Evolutionary conservation across 2,888 invertebrate species (phyloP).

Genomic region (Brenthis daphne): DNA sequence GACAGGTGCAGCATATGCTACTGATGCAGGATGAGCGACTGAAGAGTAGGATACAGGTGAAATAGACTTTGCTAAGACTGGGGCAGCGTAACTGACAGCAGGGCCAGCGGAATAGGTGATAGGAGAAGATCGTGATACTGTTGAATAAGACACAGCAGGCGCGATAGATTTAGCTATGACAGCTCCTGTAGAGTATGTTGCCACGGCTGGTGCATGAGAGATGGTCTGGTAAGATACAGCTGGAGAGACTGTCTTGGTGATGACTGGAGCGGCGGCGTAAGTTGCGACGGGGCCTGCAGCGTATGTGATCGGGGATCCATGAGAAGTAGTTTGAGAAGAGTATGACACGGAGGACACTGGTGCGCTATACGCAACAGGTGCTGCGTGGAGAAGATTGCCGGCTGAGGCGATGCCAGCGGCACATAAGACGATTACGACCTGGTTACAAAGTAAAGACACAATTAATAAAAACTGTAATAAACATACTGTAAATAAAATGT

Average conservation of each 20-base stretch:
- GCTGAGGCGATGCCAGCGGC: slow-evolving; percentile 83
- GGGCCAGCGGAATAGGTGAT: slow-evolving; percentile 2
- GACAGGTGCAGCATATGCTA: slow-evolving; percentile 41
- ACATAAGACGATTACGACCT: slow-evolving; percentile 82
- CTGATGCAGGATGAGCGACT: slow-evolving; percentile 47
- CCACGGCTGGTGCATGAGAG: slow-evolving; percentile 21
- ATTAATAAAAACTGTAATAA: neutral
- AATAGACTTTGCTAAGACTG: slow-evolving; percentile 74
- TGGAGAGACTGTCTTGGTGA: slow-evolving; percentile 55
- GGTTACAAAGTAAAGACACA: slow-evolving; percentile 28
- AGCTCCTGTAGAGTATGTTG: slow-evolving; percentile 27
- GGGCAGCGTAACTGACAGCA: slow-evolving; percentile 42
- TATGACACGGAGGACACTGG: slow-evolving; percentile 72
- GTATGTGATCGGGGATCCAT: slow-evolving; percentile 45
- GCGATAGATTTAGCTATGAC: slow-evolving; percentile 74
- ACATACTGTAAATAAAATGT: neutral
- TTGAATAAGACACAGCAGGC: slow-evolving; percentile 66
- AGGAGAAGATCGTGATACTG: slow-evolving; percentile 50
- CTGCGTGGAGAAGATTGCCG: slow-evolving; percentile 76
- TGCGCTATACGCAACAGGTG: slow-evolving; percentile 76
- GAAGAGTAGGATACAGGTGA: slow-evolving; percentile 68
- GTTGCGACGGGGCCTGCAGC: slow-evolving; percentile 54
- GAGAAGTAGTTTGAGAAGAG: slow-evolving; percentile 44
- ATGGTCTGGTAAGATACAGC: slow-evolving; percentile 55
- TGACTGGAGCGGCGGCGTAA: slow-evolving; percentile 55